These are phyloP conservation scores for Zingel zingel DNA, from an alignment of 2,113 vertebrate genomes.

Conservation along the genomic window DNA sequence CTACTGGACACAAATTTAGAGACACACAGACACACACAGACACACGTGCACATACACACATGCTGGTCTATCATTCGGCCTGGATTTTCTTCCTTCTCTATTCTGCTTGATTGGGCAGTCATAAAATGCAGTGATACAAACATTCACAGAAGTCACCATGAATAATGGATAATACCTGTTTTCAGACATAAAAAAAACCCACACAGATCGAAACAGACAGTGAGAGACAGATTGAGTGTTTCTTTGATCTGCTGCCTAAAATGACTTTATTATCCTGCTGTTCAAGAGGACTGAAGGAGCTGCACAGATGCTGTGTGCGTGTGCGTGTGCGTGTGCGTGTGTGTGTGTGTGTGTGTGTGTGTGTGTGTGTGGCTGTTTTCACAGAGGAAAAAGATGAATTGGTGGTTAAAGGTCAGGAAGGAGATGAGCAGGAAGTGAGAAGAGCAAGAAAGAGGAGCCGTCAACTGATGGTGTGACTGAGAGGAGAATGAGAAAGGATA, in stretches of 20 bases:
- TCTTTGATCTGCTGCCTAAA: constrained; percentile 64
- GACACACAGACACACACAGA: background rate
- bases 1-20: background rate
- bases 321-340: background rate
- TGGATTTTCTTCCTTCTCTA: background rate
- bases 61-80: background rate
- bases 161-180: constrained; percentile 64
- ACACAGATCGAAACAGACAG: constrained; percentile 52
- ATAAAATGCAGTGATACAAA: background rate
- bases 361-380: constrained; percentile 19
- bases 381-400: constrained; percentile 34
- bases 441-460: background rate
- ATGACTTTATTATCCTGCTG: constrained; percentile 52
- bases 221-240: constrained; percentile 15
- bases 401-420: constrained; percentile 44
- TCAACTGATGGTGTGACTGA: constrained; percentile 17
- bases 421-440: constrained; percentile 38
- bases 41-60: background rate
- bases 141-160: constrained; percentile 36
- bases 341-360: background rate
- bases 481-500: background rate
- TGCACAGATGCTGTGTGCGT: background rate
- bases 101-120: constrained; percentile 6
- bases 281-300: constrained; percentile 21
- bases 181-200: constrained; percentile 50